Percentiles rank a stretch among this genome's conserved stretches.
phyloP scores from a whole-genome alignment of 2,797 vertebrate species.

The Trachurus trachurus region DNA sequence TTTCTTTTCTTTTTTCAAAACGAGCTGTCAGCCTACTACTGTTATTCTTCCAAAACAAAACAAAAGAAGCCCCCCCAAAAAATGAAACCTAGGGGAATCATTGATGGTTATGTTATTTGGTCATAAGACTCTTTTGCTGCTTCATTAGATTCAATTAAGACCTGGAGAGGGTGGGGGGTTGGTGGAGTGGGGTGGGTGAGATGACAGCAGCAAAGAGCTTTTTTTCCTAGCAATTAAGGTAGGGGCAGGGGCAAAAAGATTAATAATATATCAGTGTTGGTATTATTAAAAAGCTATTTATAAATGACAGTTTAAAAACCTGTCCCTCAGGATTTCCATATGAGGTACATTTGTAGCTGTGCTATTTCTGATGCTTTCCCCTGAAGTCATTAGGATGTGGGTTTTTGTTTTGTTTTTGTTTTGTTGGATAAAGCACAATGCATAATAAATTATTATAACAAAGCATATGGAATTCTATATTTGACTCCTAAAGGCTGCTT shows the following conservation, averaged over 20 bases:
- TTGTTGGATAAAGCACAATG: constrained; percentile 9
- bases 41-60: too few species aligned
- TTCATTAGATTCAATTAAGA: constrained; percentile 76
- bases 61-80: too few species aligned
- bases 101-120: constrained; percentile 44
- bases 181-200: constrained; percentile 59
- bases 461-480: neutral
- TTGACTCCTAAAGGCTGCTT: neutral
- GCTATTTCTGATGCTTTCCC: constrained; percentile 27
- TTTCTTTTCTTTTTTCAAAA: too few species aligned
- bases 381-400: constrained; percentile 37
- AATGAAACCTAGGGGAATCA: too few species aligned
- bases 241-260: constrained; percentile 80
- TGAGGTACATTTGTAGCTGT: constrained; percentile 27
- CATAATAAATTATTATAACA: constrained; percentile 6
- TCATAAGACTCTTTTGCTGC: constrained; percentile 50
- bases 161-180: constrained; percentile 8
- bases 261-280: constrained; percentile 84
- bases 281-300: constrained; percentile 86
- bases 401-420: constrained; percentile 21
- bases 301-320: constrained; percentile 81
- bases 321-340: constrained; percentile 70
- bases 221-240: constrained; percentile 77
- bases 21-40: too few species aligned
- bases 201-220: constrained; percentile 70